Conservation (phyloP, 1,140 invertebrate genomes). For the Drosophila sucinea region DNA sequence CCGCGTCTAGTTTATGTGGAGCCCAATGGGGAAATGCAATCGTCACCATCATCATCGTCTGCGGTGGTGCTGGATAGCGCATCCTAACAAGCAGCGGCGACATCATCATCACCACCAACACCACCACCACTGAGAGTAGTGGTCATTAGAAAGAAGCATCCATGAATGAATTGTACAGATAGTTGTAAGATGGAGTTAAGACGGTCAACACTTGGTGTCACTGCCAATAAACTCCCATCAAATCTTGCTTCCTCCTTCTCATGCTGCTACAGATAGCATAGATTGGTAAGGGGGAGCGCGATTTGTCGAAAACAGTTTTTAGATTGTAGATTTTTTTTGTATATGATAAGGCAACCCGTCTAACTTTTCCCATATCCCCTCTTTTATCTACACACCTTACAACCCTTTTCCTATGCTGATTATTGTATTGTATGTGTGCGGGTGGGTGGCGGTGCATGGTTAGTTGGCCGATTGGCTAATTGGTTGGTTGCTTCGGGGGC, state of each 20-base stretch:
- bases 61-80: constrained; percentile 66
- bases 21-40: constrained; percentile 56
- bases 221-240: constrained; percentile 7
- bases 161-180: constrained; percentile 58
- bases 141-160: constrained; percentile 25
- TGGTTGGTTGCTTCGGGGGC: constrained; percentile 14
- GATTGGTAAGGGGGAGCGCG: not conserved
- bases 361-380: not conserved
- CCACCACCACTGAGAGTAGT: constrained; percentile 38
- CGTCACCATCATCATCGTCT: constrained; percentile 4
- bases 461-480: not conserved
- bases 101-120: not conserved
- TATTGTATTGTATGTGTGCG: not conserved
- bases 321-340: constrained; percentile 20
- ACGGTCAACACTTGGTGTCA: constrained; percentile 15
- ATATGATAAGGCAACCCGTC: constrained; percentile 14
- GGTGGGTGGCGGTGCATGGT: not conserved
- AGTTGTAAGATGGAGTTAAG: constrained; percentile 49
- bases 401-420: constrained; percentile 1
- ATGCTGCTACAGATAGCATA: not conserved
- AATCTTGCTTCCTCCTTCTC: not conserved
- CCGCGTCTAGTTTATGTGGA: constrained; percentile 74
- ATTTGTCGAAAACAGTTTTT: constrained; percentile 20
- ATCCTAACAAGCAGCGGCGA: constrained; percentile 64
- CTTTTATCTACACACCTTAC: not conserved